Evolutionary conservation across 1,140 invertebrate genomes (phyloP).

Genomic region (Papilio xuthus): DNA sequence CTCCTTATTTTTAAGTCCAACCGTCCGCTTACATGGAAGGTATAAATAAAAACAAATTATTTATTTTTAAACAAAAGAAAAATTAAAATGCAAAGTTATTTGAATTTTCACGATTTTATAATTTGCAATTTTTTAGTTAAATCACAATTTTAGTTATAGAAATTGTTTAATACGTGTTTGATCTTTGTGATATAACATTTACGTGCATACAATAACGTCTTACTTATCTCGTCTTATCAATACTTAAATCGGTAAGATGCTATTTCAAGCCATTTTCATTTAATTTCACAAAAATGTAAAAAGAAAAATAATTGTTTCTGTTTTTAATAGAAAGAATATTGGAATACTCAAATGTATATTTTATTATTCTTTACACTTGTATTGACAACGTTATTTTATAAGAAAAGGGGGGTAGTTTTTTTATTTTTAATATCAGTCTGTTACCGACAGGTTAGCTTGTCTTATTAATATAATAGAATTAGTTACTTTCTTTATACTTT

Average conservation of each 20-base stretch:
- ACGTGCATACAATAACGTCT: background rate
- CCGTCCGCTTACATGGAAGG: too few species aligned
- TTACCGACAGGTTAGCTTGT: background rate
- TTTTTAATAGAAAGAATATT: too few species aligned
- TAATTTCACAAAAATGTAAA: background rate
- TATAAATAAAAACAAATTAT: too few species aligned
- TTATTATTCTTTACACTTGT: background rate
- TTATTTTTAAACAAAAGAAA: too few species aligned
- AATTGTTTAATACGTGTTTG: background rate
- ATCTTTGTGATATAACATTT: conserved; percentile 16
- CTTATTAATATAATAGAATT: background rate
- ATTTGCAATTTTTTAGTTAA: too few species aligned
- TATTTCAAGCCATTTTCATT: conserved; percentile 1
- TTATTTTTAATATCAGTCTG: too few species aligned
- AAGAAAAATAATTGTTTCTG: too few species aligned
- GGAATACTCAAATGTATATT: too few species aligned
- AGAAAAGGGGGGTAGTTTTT: too few species aligned
- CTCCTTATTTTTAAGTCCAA: too few species aligned
- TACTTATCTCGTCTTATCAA: background rate
- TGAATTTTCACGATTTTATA: too few species aligned
- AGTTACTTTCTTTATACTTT: conserved; percentile 10
- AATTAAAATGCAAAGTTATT: too few species aligned
- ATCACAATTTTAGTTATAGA: background rate
- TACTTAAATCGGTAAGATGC: background rate
- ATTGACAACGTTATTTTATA: background rate